Conservation (phyloP, 2,797 vertebrate genomes). For the Malacoraja senta region DNA sequence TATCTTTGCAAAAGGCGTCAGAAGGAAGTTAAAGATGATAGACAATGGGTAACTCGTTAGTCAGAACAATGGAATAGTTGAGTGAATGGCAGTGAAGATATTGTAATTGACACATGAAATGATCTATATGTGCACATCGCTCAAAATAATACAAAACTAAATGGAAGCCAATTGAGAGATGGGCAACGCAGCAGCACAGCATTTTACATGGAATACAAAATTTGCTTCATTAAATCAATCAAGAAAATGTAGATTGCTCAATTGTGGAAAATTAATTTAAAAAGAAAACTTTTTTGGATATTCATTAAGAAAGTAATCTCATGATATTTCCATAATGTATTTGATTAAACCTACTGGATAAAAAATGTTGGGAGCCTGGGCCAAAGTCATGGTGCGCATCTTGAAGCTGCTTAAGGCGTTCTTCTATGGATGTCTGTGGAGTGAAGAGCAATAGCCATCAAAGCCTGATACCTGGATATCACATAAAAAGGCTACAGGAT, state of each 20-base stretch:
- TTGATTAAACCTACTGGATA: conserved; percentile 74
- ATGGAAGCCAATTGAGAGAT: neutral
- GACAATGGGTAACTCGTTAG: neutral
- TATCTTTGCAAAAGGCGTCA: neutral
- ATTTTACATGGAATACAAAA: neutral
- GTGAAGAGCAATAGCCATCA: conserved; percentile 19
- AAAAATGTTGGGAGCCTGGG: conserved; percentile 93
- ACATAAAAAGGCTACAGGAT: neutral
- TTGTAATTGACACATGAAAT: neutral
- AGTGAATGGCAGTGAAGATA: neutral
- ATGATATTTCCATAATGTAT: neutral
- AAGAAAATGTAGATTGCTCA: neutral
- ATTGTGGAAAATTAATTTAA: neutral
- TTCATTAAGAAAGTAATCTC: neutral
- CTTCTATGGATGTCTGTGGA: conserved; percentile 76
- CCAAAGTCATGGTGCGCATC: conserved; percentile 94
- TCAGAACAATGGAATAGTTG: neutral
- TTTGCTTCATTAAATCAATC: neutral
- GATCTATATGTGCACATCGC: neutral
- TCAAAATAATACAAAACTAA: neutral
- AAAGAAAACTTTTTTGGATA: neutral
- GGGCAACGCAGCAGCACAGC: neutral
- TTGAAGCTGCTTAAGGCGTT: conserved; percentile 91
- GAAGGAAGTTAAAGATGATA: neutral
- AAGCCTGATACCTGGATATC: neutral